Base-by-base conservation (phyloP, 2,113 vertebrate genomes). In the Crotalus horridus region DNA sequence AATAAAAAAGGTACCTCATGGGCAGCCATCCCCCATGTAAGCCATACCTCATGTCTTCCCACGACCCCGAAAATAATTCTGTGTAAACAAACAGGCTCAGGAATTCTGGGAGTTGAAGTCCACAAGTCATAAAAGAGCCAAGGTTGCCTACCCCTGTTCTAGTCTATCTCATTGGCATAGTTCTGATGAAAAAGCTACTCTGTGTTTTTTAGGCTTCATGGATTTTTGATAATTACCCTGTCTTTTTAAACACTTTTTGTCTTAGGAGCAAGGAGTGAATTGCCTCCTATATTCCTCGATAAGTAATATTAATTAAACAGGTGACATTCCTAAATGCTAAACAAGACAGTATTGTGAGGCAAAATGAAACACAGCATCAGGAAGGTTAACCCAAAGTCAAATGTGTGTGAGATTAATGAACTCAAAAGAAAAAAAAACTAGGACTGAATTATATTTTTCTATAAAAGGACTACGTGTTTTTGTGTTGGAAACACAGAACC, bases 131-230 rank as follows among this genome's bases (percentile, higher is more conserved):
- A 46, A 46, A 46, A 46, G 46, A 46, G 46, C 46, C 46, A 46
- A 46, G 46, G 46, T 46, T 46, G 46, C 46, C 46, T 46, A 46
- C 4, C 46, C 46, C 17, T 58, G 20, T 64, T 58, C 93, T 64
- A 46, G 91, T 91, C 43, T 85, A 89, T 64, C 39, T 89, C 69
- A 26, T 92, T 94, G 17, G 48, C 81, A 85, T 29, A 89, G 61
- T 93, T 54, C 85, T 87, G 54, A 23, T 88, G 59, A 61, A 12
- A 0, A 88, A 1, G 43, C 89, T 39, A 0, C 51, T 90, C 89
- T 94, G 91, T 92, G 90, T 90, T 91, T 95, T 94, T 11, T 94
- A 81, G 91, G 61, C 54, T 89, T 81, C 46, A 29, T 24, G 61
- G 48, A 20, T 43, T 6, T 53, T 81, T 39, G 56, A n/a, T 12